Evolutionary conservation across 2,797 vertebrate genomes (phyloP), one percentile per base, ranked within the genome.

Genomic region (Nyctibius grandis): DNA sequence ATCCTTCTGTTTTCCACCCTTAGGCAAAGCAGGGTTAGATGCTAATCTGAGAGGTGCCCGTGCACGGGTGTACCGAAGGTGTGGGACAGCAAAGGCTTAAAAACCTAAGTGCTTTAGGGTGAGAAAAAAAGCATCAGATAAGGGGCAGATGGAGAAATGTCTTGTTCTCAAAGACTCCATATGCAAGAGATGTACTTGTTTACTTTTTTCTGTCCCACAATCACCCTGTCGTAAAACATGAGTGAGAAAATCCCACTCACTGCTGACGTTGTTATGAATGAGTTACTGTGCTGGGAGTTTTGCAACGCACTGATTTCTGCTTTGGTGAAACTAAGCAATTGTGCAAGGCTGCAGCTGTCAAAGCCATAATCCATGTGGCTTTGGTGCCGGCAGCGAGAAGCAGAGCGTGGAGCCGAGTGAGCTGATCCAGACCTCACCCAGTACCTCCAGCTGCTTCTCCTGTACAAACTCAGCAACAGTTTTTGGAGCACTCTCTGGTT

Each of bases 291-390:
- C 36, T 65, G 85, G 87, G 36, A 48, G 44, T 88, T 96, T 90
- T 91, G 88, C 94, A 96, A 64, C 0, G 2, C 70, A 44, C 70
- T 59, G 88, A 85, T 93, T 94, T 90, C 85, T 90, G 76, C 67
- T 47, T 2, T 45, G 48, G 83, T 67, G 83, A 79, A 79, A 70
- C 65, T 29, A 78, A 75, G 54, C 0, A 2, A 86, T 72, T 94
- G 89, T 69, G 76, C 70, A 81, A 92, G 91, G 69, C 69, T 11
- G 5, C 91, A 94, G 93, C 94, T 93, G 95, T 93, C 89, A 84
- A 9, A 67, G 67, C 51, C 34, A 8, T 78, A 78, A 95, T 94
- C 88, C 8, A 0, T 15, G 51, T 11, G 54, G 61, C 70, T 88
- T 76, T 14, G 9, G 69, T 42, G 94, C 63, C 0, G 0, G 69